Percentiles rank a stretch among this genome's conserved stretches.
Conservation (phyloP, 2,797 vertebrate species). For the Linurgus olivaceus region DNA sequence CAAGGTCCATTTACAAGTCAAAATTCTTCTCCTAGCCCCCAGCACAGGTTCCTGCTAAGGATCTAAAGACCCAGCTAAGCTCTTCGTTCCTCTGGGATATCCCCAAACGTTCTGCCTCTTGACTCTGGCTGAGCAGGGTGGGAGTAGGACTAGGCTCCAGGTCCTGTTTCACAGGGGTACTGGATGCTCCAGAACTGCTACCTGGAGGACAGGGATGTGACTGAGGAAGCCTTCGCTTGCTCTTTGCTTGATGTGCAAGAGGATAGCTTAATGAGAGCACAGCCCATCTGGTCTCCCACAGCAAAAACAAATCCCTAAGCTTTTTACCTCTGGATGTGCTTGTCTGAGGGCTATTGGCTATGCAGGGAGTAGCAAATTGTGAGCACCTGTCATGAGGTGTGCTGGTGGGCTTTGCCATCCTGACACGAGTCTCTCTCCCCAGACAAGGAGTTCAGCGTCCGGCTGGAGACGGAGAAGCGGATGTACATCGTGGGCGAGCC, state of each 20-base stretch:
- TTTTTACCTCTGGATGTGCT: not conserved
- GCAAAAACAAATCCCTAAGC: not conserved
- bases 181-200: not conserved
- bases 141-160: not conserved
- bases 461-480: conserved; percentile 92
- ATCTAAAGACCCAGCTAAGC: not conserved
- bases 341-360: not conserved
- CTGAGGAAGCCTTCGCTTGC: not conserved
- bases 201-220: not conserved
- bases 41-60: not conserved
- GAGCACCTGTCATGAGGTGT: rapidly evolving
- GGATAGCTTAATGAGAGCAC: not conserved
- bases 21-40: not conserved
- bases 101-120: not conserved
- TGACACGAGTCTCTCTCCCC: not conserved
- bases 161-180: not conserved
- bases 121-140: not conserved
- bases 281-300: not conserved
- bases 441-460: conserved; percentile 96
- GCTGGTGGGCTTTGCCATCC: not conserved
- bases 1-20: not conserved
- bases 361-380: not conserved
- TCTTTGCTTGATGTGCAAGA: not conserved
- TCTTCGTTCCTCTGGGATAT: not conserved
- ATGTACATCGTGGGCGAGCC: conserved; percentile 91